These are phyloP conservation scores for Synanthedon formicaeformis DNA, from an alignment of 2,888 invertebrate genomes.

Conservation along the genomic window DNA sequence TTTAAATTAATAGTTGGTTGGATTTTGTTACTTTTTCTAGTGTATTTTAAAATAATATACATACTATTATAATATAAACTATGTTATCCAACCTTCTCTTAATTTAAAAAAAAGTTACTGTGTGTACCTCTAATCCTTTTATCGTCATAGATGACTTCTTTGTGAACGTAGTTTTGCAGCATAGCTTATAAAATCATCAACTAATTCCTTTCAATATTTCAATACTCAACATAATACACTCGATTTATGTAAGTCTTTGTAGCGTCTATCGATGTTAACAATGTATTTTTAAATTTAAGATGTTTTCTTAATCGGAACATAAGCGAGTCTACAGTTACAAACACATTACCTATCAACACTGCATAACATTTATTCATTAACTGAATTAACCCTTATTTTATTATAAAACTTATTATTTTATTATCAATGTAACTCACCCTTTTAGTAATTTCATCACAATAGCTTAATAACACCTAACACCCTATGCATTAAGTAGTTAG, in stretches of 20 bases:
- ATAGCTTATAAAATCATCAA: slow-evolving; percentile 56
- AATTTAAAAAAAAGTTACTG: slow-evolving; percentile 17
- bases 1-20: no score
- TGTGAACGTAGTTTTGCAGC: slow-evolving; percentile 58
- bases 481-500: slow-evolving; percentile 33
- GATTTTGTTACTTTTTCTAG: no score
- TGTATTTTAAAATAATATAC: no score
- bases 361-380: no score
- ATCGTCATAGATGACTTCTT: slow-evolving; percentile 29
- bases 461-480: slow-evolving; percentile 37
- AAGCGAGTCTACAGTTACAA: no score
- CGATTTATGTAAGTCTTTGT: slow-evolving; percentile 8
- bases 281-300: slow-evolving; percentile 42
- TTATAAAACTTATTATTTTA: slow-evolving; percentile 2
- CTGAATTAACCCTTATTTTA: no score
- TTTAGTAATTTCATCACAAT: slow-evolving; percentile 20
- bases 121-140: slow-evolving; percentile 50
- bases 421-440: slow-evolving; percentile 15
- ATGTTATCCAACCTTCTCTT: not conserved
- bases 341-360: no score
- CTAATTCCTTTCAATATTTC: slow-evolving; percentile 43
- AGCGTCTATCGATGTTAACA: slow-evolving; percentile 15
- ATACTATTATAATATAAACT: not conserved
- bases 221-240: slow-evolving; percentile 57
- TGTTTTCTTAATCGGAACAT: slow-evolving; percentile 46